These are phyloP conservation scores for Carposina sasakii DNA, from an alignment of 1,140 invertebrate genomes.

Conservation along the genomic window DNA sequence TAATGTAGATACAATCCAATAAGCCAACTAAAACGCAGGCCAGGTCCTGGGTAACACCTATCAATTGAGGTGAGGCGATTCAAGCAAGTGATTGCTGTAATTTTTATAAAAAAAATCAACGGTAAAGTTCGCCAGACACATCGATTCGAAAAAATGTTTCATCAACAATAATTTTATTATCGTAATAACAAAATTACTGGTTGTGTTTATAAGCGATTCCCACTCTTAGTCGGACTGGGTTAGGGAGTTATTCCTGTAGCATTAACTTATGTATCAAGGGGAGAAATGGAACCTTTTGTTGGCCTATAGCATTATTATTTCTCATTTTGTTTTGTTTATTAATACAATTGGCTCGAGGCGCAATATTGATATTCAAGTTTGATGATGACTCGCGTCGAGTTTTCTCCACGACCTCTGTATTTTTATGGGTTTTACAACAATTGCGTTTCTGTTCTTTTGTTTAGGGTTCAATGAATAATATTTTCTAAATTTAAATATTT, in stretches of 20 bases:
- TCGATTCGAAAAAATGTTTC: conserved; percentile 69
- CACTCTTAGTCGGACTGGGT: conserved; percentile 46
- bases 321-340: conserved; percentile 73
- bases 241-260: conserved; percentile 50
- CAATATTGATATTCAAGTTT: conserved; percentile 73
- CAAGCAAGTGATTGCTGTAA: conserved; percentile 60
- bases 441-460: conserved; percentile 51
- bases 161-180: conserved; percentile 72
- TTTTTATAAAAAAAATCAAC: conserved; percentile 64
- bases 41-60: conserved; percentile 47
- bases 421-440: conserved; percentile 65
- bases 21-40: conserved; percentile 32
- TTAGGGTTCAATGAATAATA: conserved; percentile 37
- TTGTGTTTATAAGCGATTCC: conserved; percentile 48
- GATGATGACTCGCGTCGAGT: conserved; percentile 65
- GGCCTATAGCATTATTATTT: conserved; percentile 72
- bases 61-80: conserved; percentile 49
- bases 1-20: conserved; percentile 6
- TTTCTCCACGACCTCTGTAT: conserved; percentile 57
- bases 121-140: conserved; percentile 65
- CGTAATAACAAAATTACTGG: conserved; percentile 71
- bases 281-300: conserved; percentile 71
- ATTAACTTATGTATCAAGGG: conserved; percentile 50
- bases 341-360: conserved; percentile 71
- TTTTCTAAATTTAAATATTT: conserved; percentile 41